Evolutionary conservation across 1,140 invertebrate genomes (phyloP).

Genomic region (Artemia franciscana): DNA sequence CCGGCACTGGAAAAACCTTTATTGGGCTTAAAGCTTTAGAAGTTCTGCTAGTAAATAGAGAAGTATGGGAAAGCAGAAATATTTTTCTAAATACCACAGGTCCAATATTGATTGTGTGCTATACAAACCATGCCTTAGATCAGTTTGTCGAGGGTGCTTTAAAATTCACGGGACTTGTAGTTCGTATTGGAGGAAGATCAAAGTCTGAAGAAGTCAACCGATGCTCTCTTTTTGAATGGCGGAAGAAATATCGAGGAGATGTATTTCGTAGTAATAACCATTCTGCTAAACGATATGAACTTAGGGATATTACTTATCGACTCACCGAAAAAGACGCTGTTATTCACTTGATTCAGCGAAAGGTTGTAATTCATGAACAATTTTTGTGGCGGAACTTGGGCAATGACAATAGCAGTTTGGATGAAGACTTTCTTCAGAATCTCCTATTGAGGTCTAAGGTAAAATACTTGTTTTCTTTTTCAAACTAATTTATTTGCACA

Average conservation of each 20-base stretch:
- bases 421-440: too few relatives aligned
- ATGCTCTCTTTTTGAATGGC: conserved; percentile 18
- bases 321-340: background rate
- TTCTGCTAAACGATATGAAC: background rate
- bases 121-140: conserved; percentile 30
- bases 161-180: conserved; percentile 13
- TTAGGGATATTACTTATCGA: background rate
- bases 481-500: too few relatives aligned
- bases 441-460: too few relatives aligned
- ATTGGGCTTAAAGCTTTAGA: conserved; percentile 37
- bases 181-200: conserved; percentile 19
- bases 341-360: background rate
- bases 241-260: background rate
- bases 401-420: too few relatives aligned
- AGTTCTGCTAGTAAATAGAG: conserved; percentile 22
- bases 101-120: conserved; percentile 27
- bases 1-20: conserved; percentile 56
- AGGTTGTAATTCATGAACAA: background rate
- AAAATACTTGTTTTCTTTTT: too few relatives aligned
- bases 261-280: background rate
- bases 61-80: background rate
- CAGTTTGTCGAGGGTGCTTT: conserved; percentile 27
- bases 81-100: conserved; percentile 9
- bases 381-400: too few relatives aligned
- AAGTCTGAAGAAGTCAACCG: conserved; percentile 21